Base-by-base conservation (phyloP, 2,113 vertebrate genomes). In the Poeciliopsis retropinna region DNA sequence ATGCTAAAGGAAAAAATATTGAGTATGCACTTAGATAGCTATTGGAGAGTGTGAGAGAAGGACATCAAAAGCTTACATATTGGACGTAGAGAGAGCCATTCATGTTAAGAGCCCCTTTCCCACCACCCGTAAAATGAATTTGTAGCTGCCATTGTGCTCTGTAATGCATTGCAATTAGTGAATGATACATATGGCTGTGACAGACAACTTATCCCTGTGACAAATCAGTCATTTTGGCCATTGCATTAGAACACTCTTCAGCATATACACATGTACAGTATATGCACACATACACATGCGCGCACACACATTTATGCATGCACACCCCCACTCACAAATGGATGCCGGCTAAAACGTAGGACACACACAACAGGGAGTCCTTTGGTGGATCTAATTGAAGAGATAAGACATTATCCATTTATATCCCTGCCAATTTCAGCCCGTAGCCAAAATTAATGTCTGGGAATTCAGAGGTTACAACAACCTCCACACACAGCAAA, bases 361-460 rank as follows among this genome's bases (percentile, higher is more conserved):
- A 82, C 67, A 86, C 63, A 79, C 73, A 86, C 68, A 73, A 82
- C 70, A 41, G 78, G 84, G 85, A 88, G 75, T 66, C 87, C 87
- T 81, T 73, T 78, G 71, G 78, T 84, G 87, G 85, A 85, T 92
- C 83, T 93, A 93, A 92, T 93, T 92, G 91, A 91, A 90, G 92
- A 92, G 92, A 92, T 93, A 91, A 93, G 89, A 91, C 89, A 85
- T 91, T 91, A 93, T 93, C 91, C 92, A 77, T 73, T 88, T 91
- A 90, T 90, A 93, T 91, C 88, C 88, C 78, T 81, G 83, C 84
- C 92, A 92, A 91, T 93, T 91, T 91, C 89, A 90, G 77, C 85
- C 83, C 86, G 90, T 88, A 91, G 81, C 90, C 78, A 88, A 86
- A 89, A 82, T 84, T 90, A 92, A 86, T 87, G 89, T 85, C 75